Conservation (phyloP, 2,888 invertebrate genomes). For the Hirtodrosophila alboralis region DNA sequence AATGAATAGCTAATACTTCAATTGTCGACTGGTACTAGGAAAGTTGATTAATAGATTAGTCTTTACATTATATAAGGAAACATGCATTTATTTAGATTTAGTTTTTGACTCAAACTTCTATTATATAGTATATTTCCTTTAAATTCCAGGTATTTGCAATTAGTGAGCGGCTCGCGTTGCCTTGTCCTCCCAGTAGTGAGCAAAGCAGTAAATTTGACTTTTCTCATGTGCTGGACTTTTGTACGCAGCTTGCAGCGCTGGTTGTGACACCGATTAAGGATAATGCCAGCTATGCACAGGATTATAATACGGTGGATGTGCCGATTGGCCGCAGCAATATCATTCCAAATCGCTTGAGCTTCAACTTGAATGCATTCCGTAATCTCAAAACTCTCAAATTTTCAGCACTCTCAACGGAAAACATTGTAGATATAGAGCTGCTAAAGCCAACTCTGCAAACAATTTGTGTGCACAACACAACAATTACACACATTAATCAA, state of each 20-base stretch:
- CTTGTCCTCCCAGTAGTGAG: constrained; percentile 92
- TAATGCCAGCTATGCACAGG: constrained; percentile 65
- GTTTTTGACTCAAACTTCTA: too few species aligned
- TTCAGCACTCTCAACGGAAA: constrained; percentile 88
- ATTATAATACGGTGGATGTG: constrained; percentile 82
- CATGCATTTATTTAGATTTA: too few species aligned
- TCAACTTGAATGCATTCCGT: constrained; percentile 94
- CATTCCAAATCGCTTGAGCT: constrained; percentile 90
- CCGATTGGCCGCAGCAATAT: constrained; percentile 93
- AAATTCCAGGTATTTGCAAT: constrained; percentile 93
- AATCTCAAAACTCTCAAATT: constrained; percentile 89
- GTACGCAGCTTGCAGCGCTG: constrained; percentile 88
- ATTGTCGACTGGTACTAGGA: too few species aligned
- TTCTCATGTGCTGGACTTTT: constrained; percentile 95
- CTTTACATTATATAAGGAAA: too few species aligned
- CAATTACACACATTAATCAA: constrained; percentile 87
- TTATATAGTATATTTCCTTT: constrained; percentile 2
- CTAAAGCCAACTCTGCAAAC: constrained; percentile 85
- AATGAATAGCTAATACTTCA: too few species aligned
- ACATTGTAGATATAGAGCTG: constrained; percentile 86
- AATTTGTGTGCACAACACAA: constrained; percentile 83
- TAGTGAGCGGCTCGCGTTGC: constrained; percentile 93
- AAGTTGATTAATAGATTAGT: too few species aligned
- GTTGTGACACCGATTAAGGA: constrained; percentile 83
- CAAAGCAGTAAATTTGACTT: constrained; percentile 93